A percentile compares a stretch with the other conserved stretches of the same genome.
Evolutionary conservation across 2,797 vertebrate species (phyloP).

Genomic region (Cetoscarus ocellatus): DNA sequence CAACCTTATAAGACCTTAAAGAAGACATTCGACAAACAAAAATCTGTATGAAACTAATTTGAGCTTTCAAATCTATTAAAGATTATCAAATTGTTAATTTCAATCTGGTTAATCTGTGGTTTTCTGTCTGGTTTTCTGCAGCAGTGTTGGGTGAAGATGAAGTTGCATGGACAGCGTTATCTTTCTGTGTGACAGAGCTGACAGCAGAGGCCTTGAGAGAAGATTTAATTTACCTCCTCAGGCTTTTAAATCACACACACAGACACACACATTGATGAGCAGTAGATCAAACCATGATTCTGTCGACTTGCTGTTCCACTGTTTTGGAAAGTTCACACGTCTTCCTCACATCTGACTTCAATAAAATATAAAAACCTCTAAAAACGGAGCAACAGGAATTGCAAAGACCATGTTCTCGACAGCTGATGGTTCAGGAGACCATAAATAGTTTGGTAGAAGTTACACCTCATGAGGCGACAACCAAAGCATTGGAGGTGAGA

Average conservation of each 20-base stretch:
- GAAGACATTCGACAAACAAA: no score
- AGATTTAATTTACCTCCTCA: slow-evolving; percentile 74
- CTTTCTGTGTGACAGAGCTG: slow-evolving; percentile 66
- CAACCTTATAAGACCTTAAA: no score
- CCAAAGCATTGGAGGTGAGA: no score
- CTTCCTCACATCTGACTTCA: slow-evolving; percentile 2
- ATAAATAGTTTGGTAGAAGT: background rate
- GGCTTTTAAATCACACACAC: slow-evolving; percentile 65
- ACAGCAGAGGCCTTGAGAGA: slow-evolving; percentile 71
- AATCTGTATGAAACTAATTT: no score
- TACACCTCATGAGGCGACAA: no score
- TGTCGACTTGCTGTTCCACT: slow-evolving; percentile 18
- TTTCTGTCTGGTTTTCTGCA: slow-evolving; percentile 9
- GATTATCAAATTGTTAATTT: background rate
- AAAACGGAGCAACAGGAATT: no score
- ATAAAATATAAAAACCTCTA: background rate
- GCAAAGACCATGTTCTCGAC: no score
- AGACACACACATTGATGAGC: slow-evolving; percentile 21
- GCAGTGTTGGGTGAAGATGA: slow-evolving; percentile 22
- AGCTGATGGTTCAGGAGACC: no score
- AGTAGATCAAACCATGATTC: slow-evolving; percentile 29
- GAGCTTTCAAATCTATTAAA: no score
- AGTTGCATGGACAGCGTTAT: slow-evolving; percentile 59
- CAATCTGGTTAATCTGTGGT: background rate
- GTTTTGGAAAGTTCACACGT: slow-evolving; percentile 34